Percentiles rank a stretch among this genome's conserved stretches.
Conservation (phyloP, 2,888 invertebrate genomes). For the Plagodis dolabraria region DNA sequence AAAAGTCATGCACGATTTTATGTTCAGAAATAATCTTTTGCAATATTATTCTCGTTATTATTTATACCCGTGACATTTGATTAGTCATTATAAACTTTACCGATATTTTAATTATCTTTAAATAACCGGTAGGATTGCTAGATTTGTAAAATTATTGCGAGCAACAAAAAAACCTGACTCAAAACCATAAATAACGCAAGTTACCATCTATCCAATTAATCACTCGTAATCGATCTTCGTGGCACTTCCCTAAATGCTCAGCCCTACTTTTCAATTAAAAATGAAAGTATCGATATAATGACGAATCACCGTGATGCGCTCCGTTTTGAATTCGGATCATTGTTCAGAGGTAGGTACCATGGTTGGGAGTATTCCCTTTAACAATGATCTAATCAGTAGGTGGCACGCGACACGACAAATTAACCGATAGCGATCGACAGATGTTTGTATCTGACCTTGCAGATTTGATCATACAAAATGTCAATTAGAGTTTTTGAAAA, state of each 20-base stretch:
- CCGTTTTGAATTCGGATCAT: conserved; percentile 20
- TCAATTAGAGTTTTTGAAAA: neutral
- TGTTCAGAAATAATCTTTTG: too few species aligned
- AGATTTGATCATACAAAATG: conserved; percentile 8
- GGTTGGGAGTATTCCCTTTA: conserved; percentile 48
- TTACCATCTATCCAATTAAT: conserved; percentile 57
- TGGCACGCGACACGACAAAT: conserved; percentile 69
- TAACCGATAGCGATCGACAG: conserved; percentile 67
- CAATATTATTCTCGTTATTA: too few species aligned
- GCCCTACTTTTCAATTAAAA: conserved; percentile 66
- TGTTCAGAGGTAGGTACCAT: conserved; percentile 5
- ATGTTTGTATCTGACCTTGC: conserved; percentile 50
- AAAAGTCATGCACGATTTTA: too few species aligned
- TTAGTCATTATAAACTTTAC: too few species aligned
- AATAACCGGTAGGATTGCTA: too few species aligned
- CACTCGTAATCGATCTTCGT: conserved; percentile 55
- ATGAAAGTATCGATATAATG: conserved; percentile 67
- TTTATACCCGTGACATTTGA: too few species aligned
- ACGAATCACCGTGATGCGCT: conserved; percentile 67
- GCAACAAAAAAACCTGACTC: neutral
- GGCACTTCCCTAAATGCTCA: conserved; percentile 55
- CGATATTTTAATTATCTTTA: too few species aligned
- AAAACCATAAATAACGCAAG: conserved; percentile 35
- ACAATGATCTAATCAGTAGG: conserved; percentile 65
- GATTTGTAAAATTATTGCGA: neutral